Percentiles rank a stretch among this genome's conserved stretches.
phyloP scores from a whole-genome alignment of 2,888 invertebrate genomes.

The Norana najaformis region DNA sequence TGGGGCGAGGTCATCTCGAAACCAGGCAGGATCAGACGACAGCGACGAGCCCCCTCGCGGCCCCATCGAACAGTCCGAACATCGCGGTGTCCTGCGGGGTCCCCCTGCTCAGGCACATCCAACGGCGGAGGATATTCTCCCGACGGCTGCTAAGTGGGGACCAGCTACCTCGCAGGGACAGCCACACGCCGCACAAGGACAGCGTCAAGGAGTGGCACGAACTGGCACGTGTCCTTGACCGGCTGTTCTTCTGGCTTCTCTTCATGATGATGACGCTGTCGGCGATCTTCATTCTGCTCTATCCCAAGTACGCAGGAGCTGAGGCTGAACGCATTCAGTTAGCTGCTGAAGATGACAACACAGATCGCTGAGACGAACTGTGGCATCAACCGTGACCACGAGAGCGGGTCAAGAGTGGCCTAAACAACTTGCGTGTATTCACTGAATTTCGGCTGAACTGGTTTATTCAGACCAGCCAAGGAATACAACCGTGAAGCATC shows the following conservation, averaged over 20 bases:
- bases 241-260: slow-evolving; percentile 44
- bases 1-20: neutral
- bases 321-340: neutral
- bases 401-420: no score
- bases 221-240: slow-evolving; percentile 41
- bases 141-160: neutral
- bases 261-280: slow-evolving; percentile 41
- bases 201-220: slow-evolving; percentile 42
- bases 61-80: neutral
- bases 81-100: neutral
- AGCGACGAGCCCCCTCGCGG: neutral
- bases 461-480: neutral
- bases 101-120: neutral
- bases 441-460: neutral
- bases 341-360: neutral
- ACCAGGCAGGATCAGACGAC: neutral
- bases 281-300: slow-evolving; percentile 40
- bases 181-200: neutral
- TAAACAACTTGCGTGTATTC: no score
- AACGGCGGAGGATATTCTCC: neutral
- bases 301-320: slow-evolving; percentile 37
- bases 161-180: neutral
- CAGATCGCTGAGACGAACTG: neutral
- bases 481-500: neutral
- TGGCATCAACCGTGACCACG: neutral